Evolutionary conservation across 2,797 vertebrate species (phyloP), one percentile per base, ranked within the genome.

Genomic region (Austrolebias charrua): DNA sequence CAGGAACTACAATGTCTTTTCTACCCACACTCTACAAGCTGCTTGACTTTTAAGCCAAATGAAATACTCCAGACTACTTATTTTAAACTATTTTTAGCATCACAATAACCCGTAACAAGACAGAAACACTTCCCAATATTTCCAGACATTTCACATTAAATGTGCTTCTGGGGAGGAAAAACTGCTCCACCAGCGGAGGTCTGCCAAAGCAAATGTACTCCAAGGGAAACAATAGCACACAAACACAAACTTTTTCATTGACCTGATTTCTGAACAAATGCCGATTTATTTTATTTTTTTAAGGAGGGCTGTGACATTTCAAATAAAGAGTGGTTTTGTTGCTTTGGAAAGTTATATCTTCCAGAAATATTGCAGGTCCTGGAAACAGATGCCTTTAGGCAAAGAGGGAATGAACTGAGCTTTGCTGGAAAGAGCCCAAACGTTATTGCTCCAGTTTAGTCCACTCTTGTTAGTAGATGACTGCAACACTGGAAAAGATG

Each of bases 201-300:
- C 81, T 80, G 90, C 90, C 90, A 91, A 88, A 69, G 66, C 29
- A 73, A 78, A 87, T 72, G 64, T 40, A 48, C 67, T 89, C 92
- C 90, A 90, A 86, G 29, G 76, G 83, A 91, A 92, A 91, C 89
- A 92, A 88, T 90, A 86, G 84, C 63, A 83, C 71, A 80, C 86
- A 88, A 88, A 87, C 70, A 70, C n/a, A 15, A 63, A 80, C 20
- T 80, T 77, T 78, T 77, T 67, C 72, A 60, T 69, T 28, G 38
- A 66, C 66, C 69, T 76, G 55, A 64, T 72, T 86, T 86, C 83
- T 64, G 45, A 86, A 82, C 54, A 16, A 79, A 87, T 18, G 62
- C 63, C 76, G 69, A 42, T 50, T 42, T 47, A 31, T 49, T 44
- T 15, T 40, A 14, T 55, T 56, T 61, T 61, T 49, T 46, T 28